phyloP scores from a whole-genome alignment of 2,888 invertebrate genomes.

The Micoletzkya japonica region DNA sequence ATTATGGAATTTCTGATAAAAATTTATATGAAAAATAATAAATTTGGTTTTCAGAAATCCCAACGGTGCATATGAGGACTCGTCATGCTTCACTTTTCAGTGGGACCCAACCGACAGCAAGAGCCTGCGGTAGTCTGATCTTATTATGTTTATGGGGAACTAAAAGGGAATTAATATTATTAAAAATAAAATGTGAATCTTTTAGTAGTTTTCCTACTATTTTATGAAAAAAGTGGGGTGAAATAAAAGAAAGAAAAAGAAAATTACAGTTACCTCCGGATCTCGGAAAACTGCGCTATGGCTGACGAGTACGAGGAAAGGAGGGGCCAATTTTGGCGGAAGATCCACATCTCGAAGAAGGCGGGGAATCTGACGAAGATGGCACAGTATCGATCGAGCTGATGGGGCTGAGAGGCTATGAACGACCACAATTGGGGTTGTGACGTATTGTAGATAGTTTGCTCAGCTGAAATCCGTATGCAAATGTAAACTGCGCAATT shows the following conservation, averaged over 20 bases:
- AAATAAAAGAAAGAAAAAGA: neutral
- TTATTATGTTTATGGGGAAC: conserved; percentile 28
- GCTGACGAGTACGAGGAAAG: conserved; percentile 40
- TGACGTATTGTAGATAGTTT: too few species aligned
- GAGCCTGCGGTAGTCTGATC: too few species aligned
- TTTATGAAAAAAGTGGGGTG: neutral
- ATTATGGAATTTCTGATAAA: too few species aligned
- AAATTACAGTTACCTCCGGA: conserved; percentile 34
- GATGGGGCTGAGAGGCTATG: too few species aligned
- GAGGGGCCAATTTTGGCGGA: conserved; percentile 48
- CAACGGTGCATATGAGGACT: conserved; percentile 53
- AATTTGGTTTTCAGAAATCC: conserved; percentile 46
- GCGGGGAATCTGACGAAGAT: too few species aligned
- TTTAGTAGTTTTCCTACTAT: neutral
- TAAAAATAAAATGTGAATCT: neutral
- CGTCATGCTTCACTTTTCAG: conserved; percentile 50
- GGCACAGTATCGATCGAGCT: too few species aligned
- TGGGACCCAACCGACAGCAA: conserved; percentile 49
- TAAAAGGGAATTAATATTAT: neutral
- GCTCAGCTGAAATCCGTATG: too few species aligned
- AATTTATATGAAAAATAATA: neutral
- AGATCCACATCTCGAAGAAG: conserved; percentile 36
- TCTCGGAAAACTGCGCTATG: conserved; percentile 49
- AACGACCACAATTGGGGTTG: too few species aligned
- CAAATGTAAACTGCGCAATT: too few species aligned